phyloP scores from a whole-genome alignment of 2,797 vertebrate species.

The Oryzias sinensis region DNA sequence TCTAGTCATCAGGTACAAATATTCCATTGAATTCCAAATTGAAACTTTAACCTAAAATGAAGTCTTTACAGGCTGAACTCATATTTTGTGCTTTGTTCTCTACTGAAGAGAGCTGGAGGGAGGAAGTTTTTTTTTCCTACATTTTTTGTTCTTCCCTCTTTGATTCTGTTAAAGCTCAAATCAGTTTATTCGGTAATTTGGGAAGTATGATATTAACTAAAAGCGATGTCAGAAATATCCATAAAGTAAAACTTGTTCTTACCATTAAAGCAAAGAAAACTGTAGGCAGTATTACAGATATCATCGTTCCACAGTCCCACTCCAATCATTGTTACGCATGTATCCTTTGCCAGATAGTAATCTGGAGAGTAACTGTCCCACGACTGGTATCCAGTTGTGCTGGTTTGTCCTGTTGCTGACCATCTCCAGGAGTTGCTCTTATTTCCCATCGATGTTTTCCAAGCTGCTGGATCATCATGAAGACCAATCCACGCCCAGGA shows the following conservation, averaged over 20 bases:
- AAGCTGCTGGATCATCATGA: slow-evolving; percentile 15
- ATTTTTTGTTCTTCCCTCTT: too few species aligned
- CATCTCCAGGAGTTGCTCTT: slow-evolving; percentile 42
- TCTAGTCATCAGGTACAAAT: too few species aligned
- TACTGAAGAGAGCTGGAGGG: too few species aligned
- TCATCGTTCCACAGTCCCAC: not conserved
- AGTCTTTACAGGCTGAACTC: too few species aligned
- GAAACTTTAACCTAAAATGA: too few species aligned
- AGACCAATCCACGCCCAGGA: slow-evolving; percentile 38
- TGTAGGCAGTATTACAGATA: accelerated
- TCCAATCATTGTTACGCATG: accelerated
- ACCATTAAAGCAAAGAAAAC: slow-evolving; percentile 33
- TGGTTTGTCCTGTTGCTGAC: slow-evolving; percentile 7
- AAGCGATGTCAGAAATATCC: too few species aligned
- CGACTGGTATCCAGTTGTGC: not conserved
- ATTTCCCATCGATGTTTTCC: slow-evolving; percentile 2
- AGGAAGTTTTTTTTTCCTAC: too few species aligned
- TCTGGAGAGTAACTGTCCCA: accelerated
- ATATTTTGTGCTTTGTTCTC: too few species aligned
- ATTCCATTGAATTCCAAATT: too few species aligned
- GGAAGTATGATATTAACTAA: too few species aligned
- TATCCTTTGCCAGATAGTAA: accelerated
- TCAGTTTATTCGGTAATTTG: too few species aligned
- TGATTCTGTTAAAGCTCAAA: too few species aligned
- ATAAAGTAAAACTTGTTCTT: not conserved